phyloP scores from a whole-genome alignment of 2,797 vertebrate genomes.

The Halcyon leucocephala region DNA sequence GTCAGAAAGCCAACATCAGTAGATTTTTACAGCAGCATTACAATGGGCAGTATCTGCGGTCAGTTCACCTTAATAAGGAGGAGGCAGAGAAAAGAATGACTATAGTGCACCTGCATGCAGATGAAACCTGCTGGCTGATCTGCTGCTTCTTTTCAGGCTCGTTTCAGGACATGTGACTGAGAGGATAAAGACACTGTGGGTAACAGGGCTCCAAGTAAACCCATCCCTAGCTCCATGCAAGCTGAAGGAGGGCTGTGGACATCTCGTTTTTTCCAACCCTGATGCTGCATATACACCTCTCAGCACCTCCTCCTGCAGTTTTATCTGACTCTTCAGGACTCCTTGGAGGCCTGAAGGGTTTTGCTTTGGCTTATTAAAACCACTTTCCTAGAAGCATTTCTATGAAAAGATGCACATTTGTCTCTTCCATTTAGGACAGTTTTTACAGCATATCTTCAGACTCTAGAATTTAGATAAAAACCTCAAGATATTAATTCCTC shows the following conservation, averaged over 20 bases:
- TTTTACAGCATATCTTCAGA: not conserved
- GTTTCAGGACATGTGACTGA: not conserved
- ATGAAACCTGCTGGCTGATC: rapidly evolving
- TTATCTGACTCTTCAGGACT: not conserved
- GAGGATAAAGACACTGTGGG: rapidly evolving
- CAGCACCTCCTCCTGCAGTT: not conserved
- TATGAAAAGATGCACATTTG: not conserved
- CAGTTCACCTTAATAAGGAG: not conserved
- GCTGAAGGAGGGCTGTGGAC: too few relatives aligned
- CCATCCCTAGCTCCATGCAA: rapidly evolving
- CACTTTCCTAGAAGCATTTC: not conserved
- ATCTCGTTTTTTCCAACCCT: rapidly evolving
- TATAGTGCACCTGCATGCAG: rapidly evolving
- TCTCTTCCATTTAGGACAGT: rapidly evolving
- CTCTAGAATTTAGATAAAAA: not conserved
- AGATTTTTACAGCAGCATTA: not conserved
- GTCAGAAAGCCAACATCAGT: not conserved
- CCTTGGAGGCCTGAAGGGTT: not conserved
- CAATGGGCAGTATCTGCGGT: rapidly evolving
- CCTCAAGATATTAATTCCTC: not conserved
- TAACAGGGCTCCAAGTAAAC: not conserved
- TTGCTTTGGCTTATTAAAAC: not conserved
- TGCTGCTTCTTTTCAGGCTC: not conserved
- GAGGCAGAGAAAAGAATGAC: not conserved
- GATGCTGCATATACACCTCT: rapidly evolving